Base-by-base conservation (phyloP, 2,888 invertebrate genomes). In the Apamea epomidion region DNA sequence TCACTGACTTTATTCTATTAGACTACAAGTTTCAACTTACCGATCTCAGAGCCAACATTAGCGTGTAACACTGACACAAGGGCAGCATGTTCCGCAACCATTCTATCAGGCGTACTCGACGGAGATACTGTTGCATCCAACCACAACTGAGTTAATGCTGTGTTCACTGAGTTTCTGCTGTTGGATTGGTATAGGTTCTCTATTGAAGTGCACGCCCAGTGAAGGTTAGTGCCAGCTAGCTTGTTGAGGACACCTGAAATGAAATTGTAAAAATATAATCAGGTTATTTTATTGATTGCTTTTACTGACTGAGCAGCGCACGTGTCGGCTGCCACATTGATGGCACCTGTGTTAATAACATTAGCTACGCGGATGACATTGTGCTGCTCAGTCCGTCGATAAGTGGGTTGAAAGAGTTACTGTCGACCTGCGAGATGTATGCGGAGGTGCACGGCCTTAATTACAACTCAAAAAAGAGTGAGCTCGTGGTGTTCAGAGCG, bases 1-100 rank as follows among this genome's bases (percentile, higher is more conserved):
- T 79, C 25, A 71, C 65, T 71, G 25, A 81, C 54, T 65, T 48
- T 37, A 64, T 6, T 10, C 21, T 18, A 18, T 0, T n/a, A 14
- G 5, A 72, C 25, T n/a, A 25, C 5, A 32, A 54, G 54, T 0
- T 21, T 37, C 1, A 16, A 92, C 97, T 95, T 91, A 98, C 99
- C 99, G 74, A 99, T 98, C 97, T 99, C 99, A 6, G 98, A 98
- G 25, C 99, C 99, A 64, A 99, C 98, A 94, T 99, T 99, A 0
- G 99, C 98, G 94, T 99, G 99, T 54, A 99, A 94, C 84, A 99
- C 97, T 0, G 99, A 97, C 25, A 99, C 96, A 1, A 99, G 93
- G 89, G 99, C 98, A 51, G 98, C 98, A 91, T 99, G 98, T 91
- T 99, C 99, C 32, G 98, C 98, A 0, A 99, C 97, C 91, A 99